Percentiles rank a stretch among this genome's conserved stretches.
Conservation (phyloP, 2,113 vertebrate genomes). For the Anoura caudifer region DNA sequence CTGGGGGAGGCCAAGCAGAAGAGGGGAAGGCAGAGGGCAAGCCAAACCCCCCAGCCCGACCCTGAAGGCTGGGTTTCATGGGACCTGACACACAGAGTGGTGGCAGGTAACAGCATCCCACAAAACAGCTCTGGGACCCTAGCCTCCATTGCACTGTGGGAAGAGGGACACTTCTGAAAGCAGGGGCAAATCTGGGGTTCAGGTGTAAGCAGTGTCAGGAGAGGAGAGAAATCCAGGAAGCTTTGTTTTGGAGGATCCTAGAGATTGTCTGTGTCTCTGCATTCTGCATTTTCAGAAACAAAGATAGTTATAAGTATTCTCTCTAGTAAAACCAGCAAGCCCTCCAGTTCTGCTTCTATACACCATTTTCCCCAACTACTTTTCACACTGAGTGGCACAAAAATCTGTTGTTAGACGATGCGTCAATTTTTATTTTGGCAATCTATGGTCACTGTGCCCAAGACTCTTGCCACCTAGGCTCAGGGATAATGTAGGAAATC, state of each 20-base stretch:
- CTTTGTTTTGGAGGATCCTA: neutral
- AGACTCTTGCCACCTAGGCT: neutral
- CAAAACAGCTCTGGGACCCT: neutral
- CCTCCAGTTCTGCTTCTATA: neutral
- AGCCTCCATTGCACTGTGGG: neutral
- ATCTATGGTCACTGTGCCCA: neutral
- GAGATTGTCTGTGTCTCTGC: neutral
- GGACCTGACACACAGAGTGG: neutral
- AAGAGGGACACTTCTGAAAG: neutral
- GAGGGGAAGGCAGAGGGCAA: neutral
- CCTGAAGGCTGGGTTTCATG: neutral
- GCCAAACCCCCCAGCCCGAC: neutral
- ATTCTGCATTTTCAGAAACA: neutral
- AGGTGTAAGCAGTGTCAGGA: neutral
- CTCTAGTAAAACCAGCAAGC: neutral
- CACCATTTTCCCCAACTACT: neutral
- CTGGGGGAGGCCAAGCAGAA: neutral
- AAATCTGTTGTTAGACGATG: neutral
- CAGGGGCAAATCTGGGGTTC: neutral
- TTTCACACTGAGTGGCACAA: neutral
- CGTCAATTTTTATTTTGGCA: neutral
- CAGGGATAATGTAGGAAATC: neutral
- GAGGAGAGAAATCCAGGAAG: neutral
- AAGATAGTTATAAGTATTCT: neutral
- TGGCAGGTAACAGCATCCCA: neutral